phyloP scores from a whole-genome alignment of 2,113 vertebrate species.

The Apodemus sylvaticus region DNA sequence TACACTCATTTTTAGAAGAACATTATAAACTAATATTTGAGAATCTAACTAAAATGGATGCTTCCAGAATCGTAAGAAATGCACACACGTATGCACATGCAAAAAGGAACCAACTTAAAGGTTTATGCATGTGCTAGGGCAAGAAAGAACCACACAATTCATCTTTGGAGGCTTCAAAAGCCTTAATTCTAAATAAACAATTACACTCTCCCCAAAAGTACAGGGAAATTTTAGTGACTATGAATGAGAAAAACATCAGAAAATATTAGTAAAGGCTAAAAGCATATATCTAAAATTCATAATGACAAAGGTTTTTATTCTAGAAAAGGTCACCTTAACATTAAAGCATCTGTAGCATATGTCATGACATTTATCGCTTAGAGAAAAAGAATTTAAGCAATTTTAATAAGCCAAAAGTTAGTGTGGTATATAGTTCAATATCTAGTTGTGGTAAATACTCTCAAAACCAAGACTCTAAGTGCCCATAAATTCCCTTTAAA shows the following conservation, averaged over 20 bases:
- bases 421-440: background rate
- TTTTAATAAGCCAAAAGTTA: constrained; percentile 10
- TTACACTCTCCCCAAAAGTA: background rate
- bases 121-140: background rate
- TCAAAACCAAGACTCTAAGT: background rate
- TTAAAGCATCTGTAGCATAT: background rate
- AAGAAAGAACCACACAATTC: background rate
- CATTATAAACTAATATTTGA: background rate
- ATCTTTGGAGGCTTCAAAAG: background rate
- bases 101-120: background rate
- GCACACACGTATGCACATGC: background rate
- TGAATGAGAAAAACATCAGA: constrained; percentile 33
- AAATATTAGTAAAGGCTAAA: background rate
- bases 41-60: background rate
- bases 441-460: background rate
- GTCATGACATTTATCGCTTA: background rate
- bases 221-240: background rate
- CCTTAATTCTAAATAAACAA: background rate
- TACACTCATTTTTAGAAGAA: background rate
- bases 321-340: background rate
- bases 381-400: background rate
- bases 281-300: background rate
- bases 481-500: background rate
- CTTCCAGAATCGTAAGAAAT: background rate
- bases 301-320: background rate